Percentiles rank a stretch among this genome's conserved stretches.
phyloP scores from a whole-genome alignment of 2,113 vertebrate species.

The Ochotona curzoniae region DNA sequence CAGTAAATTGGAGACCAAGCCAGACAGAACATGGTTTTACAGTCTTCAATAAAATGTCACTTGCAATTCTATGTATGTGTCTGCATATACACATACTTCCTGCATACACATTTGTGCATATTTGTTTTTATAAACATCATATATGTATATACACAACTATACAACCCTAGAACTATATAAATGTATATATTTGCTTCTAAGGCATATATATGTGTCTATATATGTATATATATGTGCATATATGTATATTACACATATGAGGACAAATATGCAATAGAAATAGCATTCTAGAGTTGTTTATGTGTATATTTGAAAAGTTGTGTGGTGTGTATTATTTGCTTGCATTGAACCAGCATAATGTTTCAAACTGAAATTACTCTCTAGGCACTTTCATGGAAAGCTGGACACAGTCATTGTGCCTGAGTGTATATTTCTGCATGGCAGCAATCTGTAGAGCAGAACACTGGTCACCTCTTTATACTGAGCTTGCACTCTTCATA shows the following conservation, averaged over 20 bases:
- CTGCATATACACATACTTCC: neutral
- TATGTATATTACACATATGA: no score
- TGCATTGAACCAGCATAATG: neutral
- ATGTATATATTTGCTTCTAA: neutral
- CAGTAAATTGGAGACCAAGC: neutral
- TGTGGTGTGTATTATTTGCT: neutral
- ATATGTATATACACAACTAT: slow-evolving; percentile 22
- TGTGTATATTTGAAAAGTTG: neutral
- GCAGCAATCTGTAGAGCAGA: neutral
- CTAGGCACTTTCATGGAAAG: neutral
- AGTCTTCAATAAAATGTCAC: neutral
- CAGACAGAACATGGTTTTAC: neutral
- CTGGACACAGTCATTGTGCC: neutral
- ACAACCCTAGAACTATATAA: neutral
- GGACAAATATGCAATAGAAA: neutral
- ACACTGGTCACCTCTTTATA: slow-evolving; percentile 34
- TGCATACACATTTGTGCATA: neutral
- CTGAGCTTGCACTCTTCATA: slow-evolving; percentile 38
- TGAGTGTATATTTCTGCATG: slow-evolving; percentile 32
- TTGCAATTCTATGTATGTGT: neutral
- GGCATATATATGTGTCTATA: neutral
- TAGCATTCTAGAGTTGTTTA: slow-evolving; percentile 34
- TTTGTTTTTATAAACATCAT: slow-evolving; percentile 1
- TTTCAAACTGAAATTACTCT: slow-evolving; percentile 44
- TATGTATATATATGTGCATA: neutral